phyloP scores from a whole-genome alignment of 2,113 vertebrate species.

The Anser brachyrhynchus region DNA sequence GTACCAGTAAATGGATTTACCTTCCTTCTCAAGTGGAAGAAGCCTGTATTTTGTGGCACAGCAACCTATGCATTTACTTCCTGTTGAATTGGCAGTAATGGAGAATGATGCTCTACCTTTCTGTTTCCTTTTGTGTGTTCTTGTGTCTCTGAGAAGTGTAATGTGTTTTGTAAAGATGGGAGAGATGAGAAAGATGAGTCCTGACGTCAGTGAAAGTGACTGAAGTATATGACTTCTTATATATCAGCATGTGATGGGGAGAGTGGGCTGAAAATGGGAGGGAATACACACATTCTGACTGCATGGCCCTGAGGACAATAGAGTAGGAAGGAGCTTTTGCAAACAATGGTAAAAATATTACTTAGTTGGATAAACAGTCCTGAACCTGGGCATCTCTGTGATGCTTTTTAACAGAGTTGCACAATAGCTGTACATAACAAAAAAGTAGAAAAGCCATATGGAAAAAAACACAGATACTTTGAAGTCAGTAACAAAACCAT shows the following conservation, averaged over 20 bases:
- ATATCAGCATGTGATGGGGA: background rate
- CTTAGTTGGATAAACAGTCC: background rate
- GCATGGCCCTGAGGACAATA: background rate
- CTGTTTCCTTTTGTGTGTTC: background rate
- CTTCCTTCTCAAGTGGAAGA: background rate
- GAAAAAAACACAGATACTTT: background rate
- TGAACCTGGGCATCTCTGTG: background rate
- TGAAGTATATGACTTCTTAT: background rate
- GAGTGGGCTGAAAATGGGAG: background rate
- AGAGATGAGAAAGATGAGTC: background rate
- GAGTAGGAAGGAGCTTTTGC: background rate
- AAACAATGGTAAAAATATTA: background rate
- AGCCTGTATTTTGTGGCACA: background rate
- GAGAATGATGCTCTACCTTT: background rate
- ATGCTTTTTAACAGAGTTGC: background rate
- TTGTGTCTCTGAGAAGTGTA: background rate
- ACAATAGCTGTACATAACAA: background rate
- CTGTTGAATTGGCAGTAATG: background rate
- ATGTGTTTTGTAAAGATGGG: background rate
- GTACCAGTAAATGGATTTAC: background rate
- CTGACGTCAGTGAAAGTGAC: rapidly evolving
- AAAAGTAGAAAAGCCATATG: background rate
- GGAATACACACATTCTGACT: background rate
- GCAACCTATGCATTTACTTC: background rate
- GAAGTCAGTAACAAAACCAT: background rate